Evolutionary conservation across 1,140 invertebrate genomes (phyloP), one percentile per base, ranked within the genome.

Genomic region (Bradynema listronoti): DNA sequence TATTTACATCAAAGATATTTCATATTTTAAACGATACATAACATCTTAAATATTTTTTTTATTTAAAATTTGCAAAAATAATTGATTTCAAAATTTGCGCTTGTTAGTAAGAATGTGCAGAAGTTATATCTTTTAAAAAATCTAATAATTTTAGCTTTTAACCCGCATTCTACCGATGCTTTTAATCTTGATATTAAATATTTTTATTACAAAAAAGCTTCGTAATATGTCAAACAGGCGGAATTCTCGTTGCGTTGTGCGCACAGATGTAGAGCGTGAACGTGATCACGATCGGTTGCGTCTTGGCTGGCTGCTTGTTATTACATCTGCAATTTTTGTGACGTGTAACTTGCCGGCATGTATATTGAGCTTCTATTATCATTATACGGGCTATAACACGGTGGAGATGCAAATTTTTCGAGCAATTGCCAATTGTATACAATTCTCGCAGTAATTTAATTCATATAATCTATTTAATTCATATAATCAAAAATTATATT

Each of bases 271-370:
- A 14, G 51, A 32, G 42, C 56, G 58, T 7, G 30, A 34, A 47
- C 63, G 63, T 24, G 63, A 65, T 30, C 34, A 64, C 42, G 69
- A 74, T 36, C 58, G 71, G 25, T 43, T 49, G 14, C 39, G 71
- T 16, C 70, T 73, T 11, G 73, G 56, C 1, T 56, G 67, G 46
- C 59, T 74, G 30, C 56, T 74, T 5, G 36, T 73, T 5, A 72
- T 74, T 22, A 75, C 72, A 22, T 75, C 72, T 0, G 63, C 70
- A 5, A 74, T 73, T 11, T 74, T 74, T 49, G 65, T 74, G 0
- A 45, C 73, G 32, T 75, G 72, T 57, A 76, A 65, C 32, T 45
- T 74, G 25, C 72, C 72, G 16, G 72, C 72, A 22, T 22, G 42
- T 2, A 1, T 61, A 14, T n/a, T 58, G 29, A 66, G 62, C 50